Evolutionary conservation across 2,888 invertebrate genomes (phyloP).

Genomic region (Zelleria hepariella): DNA sequence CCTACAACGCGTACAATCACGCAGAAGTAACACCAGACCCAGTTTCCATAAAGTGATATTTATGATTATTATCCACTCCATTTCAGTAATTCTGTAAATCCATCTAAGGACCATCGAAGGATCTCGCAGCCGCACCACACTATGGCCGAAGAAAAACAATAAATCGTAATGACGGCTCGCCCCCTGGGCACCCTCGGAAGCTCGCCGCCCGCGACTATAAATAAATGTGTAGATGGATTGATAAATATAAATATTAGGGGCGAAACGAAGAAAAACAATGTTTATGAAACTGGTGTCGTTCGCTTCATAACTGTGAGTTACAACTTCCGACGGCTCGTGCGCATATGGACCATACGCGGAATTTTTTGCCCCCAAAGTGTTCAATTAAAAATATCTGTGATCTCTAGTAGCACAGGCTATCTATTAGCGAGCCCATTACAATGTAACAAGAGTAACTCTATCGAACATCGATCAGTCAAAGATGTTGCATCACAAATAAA

Average conservation of each 20-base stretch:
- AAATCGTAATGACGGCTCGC: slow-evolving; percentile 65
- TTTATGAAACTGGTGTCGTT: slow-evolving; percentile 72
- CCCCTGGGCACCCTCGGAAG: slow-evolving; percentile 64
- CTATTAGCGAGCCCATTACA: neutral
- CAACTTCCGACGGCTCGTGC: slow-evolving; percentile 66
- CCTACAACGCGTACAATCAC: too few species aligned
- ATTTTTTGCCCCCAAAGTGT: slow-evolving; percentile 39
- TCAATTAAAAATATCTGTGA: neutral
- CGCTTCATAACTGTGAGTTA: slow-evolving; percentile 71
- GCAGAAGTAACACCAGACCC: neutral
- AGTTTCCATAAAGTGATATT: slow-evolving; percentile 2
- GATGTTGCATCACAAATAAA: slow-evolving; percentile 59
- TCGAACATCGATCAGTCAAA: slow-evolving; percentile 38
- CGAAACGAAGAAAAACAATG: slow-evolving; percentile 72
- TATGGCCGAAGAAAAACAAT: slow-evolving; percentile 67
- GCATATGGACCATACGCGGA: slow-evolving; percentile 58
- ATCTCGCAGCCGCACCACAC: slow-evolving; percentile 34
- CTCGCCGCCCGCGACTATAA: slow-evolving; percentile 69
- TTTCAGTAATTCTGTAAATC: slow-evolving; percentile 32
- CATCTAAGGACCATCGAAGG: slow-evolving; percentile 37
- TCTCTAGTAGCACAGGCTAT: neutral
- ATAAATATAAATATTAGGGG: slow-evolving; percentile 73
- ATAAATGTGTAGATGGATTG: slow-evolving; percentile 72
- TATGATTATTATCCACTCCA: slow-evolving; percentile 6
- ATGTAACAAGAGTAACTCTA: neutral